Conservation (phyloP, 2,888 invertebrate species). For the Monoplex corrugatus region DNA sequence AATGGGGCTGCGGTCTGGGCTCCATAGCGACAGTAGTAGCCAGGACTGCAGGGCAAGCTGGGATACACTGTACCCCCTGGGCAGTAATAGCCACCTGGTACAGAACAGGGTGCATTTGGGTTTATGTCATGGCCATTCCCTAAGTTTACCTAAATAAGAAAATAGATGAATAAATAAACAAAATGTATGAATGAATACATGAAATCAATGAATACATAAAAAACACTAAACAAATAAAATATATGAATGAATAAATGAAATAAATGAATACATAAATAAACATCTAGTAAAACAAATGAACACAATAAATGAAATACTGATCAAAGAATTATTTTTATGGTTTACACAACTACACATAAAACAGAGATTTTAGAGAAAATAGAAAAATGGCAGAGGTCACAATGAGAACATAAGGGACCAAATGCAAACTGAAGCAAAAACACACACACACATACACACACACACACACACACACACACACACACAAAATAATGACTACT, state of each 20-base stretch:
- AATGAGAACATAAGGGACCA: too few relatives aligned
- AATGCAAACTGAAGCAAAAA: background rate
- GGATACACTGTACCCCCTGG: constrained; percentile 75
- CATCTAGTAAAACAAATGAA: too few relatives aligned
- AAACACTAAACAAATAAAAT: background rate
- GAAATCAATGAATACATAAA: background rate
- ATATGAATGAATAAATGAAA: background rate
- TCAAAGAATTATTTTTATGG: too few relatives aligned
- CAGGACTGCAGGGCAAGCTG: constrained; percentile 69
- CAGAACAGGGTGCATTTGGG: background rate
- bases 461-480: background rate
- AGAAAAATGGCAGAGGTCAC: too few relatives aligned
- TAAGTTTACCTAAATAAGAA: background rate
- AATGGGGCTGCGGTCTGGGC: constrained; percentile 73
- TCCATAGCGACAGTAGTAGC: constrained; percentile 74
- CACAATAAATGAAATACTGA: too few relatives aligned
- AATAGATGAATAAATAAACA: background rate
- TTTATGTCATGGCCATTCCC: background rate
- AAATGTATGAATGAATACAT: background rate
- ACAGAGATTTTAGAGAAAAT: too few relatives aligned
- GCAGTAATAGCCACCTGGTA: constrained; percentile 76
- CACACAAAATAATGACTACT: background rate
- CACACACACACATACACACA: background rate
- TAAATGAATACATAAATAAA: background rate
- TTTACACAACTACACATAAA: too few relatives aligned